Evolutionary conservation across 2,113 vertebrate species (phyloP), one percentile per base, ranked within the genome.

Genomic region (Stigmatopora argus): DNA sequence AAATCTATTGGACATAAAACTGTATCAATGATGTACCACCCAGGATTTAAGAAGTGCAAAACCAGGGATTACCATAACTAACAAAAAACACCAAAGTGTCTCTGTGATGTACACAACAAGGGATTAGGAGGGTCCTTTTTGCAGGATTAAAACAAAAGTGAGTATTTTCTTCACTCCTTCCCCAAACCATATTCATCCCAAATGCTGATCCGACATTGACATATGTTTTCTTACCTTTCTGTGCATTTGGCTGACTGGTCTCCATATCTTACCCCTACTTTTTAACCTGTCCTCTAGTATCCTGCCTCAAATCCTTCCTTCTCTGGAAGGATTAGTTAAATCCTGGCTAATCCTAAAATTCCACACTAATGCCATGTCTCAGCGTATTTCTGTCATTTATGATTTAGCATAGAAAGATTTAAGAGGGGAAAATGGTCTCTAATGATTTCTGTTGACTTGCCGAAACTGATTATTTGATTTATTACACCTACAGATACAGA

Each of bases 81-180:
- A 80, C 71, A 73, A 84, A 31, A 86, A 87, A 83, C 81, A 80
- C 73, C 75, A 74, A 73, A 64, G 51, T 73, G 74, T 70, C 80
- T 78, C 72, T 82, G 67, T 71, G 77, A 83, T 85, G 81, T 81
- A 85, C 76, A 84, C 84, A 83, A 85, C 84, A 82, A 71, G 70
- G 79, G 88, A 86, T 89, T 86, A 83, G 63, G 84, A 67, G 70
- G 78, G 73, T 90, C 69, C 82, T 66, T 74, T 70, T 83, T 85
- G 84, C 81, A 77, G 79, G 86, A 88, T 88, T 88, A 88, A 88
- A 86, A 83, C 78, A 85, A 85, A 86, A 81, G 81, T 80, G 74
- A 76, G 65, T 73, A 76, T 78, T 79, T 76, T 63, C 47, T 55
- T 64, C 64, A 71, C 65, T 76, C 78, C 66, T 51, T 31, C 13